Evolutionary conservation across 2,113 vertebrate species (phyloP), one percentile per base, ranked within the genome.

Genomic region (Cephalopholis sonnerati): DNA sequence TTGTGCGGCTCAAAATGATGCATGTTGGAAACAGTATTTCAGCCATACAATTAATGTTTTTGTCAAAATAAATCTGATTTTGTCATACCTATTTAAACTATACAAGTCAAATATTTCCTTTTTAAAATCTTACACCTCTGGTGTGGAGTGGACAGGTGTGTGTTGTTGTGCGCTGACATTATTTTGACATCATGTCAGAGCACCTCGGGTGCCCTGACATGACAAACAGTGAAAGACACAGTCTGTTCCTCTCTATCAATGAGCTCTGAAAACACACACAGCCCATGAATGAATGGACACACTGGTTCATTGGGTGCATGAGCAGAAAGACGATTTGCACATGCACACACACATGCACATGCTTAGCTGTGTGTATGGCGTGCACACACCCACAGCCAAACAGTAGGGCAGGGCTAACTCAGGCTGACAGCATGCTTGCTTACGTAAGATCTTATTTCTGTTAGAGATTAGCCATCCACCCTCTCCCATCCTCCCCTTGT

Each of bases 371-470:
- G 76, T 87, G 69, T 78, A 51, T 20, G 79, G 64, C 53, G 51
- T 57, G 67, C 70, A 71, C 67, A 72, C 54, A 80, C 55, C 25
- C 77, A 44, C 63, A 83, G 72, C 66, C 83, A 86, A 86, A 92
- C 85, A 92, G 71, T 61, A 59, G 83, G 86, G 81, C 81, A 76
- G 66, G 74, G 57, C 86, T 90, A 90, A 92, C 82, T 74, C 70
- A 59, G 88, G 63, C 88, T 85, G 92, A 92, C 88, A 90, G 83
- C 87, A 76, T 81, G 85, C 75, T 89, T 69, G 88, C 89, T 95
- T 95, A 94, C 66, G 82, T 93, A 95, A 95, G 81, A 84, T 85
- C 81, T 94, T 95, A 95, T 94, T 95, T 93, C 87, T 90, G 93
- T 93, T 64, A 85, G 87, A 92, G 93, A 94, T 95, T 94, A 95